Conservation (phyloP, 2,888 invertebrate species). For the Chaetogeoica ovagalla region DNA sequence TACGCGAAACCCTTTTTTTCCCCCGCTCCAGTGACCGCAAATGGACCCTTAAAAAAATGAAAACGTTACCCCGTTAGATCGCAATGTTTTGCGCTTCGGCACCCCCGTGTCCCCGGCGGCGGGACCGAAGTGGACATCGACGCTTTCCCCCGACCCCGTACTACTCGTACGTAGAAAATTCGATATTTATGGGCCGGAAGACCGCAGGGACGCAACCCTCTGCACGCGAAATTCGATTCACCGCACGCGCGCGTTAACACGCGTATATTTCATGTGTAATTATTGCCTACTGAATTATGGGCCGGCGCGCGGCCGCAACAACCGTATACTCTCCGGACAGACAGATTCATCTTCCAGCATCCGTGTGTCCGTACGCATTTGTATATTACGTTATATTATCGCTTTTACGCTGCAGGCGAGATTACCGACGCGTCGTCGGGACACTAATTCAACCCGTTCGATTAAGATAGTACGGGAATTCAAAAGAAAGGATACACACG, state of each 20-base stretch:
- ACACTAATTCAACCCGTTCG: constrained; percentile 32
- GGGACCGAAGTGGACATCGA: constrained; percentile 22
- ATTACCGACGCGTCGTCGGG: background rate
- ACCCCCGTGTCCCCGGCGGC: background rate
- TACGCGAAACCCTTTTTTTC: constrained; percentile 36
- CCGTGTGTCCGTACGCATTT: background rate
- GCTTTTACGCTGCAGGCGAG: no score
- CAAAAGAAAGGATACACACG: background rate
- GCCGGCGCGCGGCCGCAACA: background rate
- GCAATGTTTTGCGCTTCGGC: constrained; percentile 38
- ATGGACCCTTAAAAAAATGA: constrained; percentile 34
- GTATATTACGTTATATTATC: no score
- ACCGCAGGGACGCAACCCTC: constrained; percentile 27
- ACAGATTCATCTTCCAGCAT: constrained; percentile 34
- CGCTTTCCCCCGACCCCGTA: no score
- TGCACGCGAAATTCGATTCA: constrained; percentile 28
- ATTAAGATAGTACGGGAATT: constrained; percentile 11
- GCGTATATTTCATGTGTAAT: constrained; percentile 40
- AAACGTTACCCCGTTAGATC: constrained; percentile 20
- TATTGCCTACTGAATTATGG: constrained; percentile 34
- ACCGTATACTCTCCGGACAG: constrained; percentile 28
- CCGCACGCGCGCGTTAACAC: constrained; percentile 20
- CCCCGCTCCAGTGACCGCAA: constrained; percentile 26
- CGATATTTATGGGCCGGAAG: constrained; percentile 49
- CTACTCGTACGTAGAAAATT: constrained; percentile 11